Evolutionary conservation across 2,888 invertebrate species (phyloP).

Genomic region (Spicauda simplicius): DNA sequence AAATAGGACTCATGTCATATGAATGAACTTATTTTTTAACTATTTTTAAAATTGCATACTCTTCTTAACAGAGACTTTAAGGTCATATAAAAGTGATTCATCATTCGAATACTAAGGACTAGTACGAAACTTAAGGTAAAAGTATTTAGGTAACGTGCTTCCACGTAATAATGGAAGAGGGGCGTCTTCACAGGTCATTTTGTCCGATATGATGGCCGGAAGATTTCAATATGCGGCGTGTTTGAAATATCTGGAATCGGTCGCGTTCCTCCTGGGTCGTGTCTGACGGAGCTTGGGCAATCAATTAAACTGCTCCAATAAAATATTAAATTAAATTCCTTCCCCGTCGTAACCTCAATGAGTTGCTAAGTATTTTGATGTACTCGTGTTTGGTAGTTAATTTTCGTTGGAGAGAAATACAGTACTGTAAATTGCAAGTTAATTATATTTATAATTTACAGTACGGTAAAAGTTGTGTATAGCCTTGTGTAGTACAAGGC

Average conservation of each 20-base stretch:
- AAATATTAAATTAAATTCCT: conserved; percentile 65
- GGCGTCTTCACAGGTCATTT: conserved; percentile 60
- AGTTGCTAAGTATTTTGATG: not conserved
- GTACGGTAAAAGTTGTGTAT: too few relatives aligned
- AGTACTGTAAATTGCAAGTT: too few relatives aligned
- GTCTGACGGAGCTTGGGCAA: conserved; percentile 57
- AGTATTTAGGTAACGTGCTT: conserved; percentile 1
- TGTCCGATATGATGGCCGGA: conserved; percentile 68
- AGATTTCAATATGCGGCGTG: conserved; percentile 79
- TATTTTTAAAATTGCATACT: too few relatives aligned
- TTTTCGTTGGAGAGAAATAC: too few relatives aligned
- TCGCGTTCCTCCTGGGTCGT: conserved; percentile 58
- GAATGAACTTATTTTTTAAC: too few relatives aligned
- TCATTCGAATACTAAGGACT: too few relatives aligned
- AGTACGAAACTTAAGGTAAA: not conserved
- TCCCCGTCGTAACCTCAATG: conserved; percentile 29
- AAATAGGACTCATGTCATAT: too few relatives aligned
- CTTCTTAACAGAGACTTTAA: too few relatives aligned
- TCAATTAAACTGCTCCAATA: conserved; percentile 71
- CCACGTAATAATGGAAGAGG: conserved; percentile 45
- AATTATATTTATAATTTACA: too few relatives aligned
- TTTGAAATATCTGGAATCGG: conserved; percentile 71
- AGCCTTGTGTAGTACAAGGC: too few relatives aligned
- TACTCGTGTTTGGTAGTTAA: not conserved
- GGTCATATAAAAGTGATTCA: too few relatives aligned